Evolutionary conservation across 2,888 invertebrate genomes (phyloP), one percentile per base, ranked within the genome.

Genomic region (Pandemis corylana): DNA sequence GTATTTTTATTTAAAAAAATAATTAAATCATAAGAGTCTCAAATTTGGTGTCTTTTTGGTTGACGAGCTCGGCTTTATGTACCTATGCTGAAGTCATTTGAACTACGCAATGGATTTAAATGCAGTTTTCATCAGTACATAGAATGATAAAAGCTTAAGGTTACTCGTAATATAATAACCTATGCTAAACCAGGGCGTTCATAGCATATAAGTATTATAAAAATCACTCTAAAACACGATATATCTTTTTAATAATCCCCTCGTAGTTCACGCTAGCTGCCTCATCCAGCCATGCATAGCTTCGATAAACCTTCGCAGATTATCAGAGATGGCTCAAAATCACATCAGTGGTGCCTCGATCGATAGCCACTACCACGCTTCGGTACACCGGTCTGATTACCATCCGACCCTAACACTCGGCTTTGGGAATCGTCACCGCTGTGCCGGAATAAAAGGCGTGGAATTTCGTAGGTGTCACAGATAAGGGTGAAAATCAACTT

Each of bases 381-480:
- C 67, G 53, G 62, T 72, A 68, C 67, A 80, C 80, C 79, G 76
- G 82, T 79, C 80, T 78, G 77, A 77, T 78, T 69, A 76, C 76
- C 66, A 69, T 76, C 66, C 77, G 66, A 71, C 53, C 75, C 76
- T 74, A 49, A n/a, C 36, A 73, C 42, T 46, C 49, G 36, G 51
- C 20, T 13, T 56, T 61, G 46, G 13, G 41, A 71, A 71, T 53
- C 51, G 80, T 84, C 78, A 72, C 61, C 36, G 76, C 59, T 78
- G 63, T 78, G 42, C 63, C 80, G 77, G 41, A 78, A 66, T 59
- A 71, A 76, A 77, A 77, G 71, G 78, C 78, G 85, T 86, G 85
- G 59, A 59, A 28, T 59, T 15, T 7, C 10, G 36, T 10, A 5
- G 28, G 59, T 28, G 59, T 28, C 28, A 59, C 59, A 20, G 59